A percentile compares a stretch with the other conserved stretches of the same genome.
These are phyloP conservation scores for Hedya salicella DNA, from an alignment of 2,888 invertebrate species.

Conservation along the genomic window DNA sequence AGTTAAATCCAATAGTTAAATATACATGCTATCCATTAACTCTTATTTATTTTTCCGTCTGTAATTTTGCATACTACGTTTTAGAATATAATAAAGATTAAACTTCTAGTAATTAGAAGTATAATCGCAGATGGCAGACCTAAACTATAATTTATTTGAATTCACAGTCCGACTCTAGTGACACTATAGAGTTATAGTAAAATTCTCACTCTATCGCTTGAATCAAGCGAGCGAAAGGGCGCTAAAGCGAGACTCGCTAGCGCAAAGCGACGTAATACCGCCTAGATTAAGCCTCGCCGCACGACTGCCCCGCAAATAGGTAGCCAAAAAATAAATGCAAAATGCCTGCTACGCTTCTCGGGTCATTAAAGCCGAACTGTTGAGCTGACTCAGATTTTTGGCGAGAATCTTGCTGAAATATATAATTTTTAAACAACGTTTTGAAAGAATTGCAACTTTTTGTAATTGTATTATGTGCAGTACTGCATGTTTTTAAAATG, in stretches of 20 bases:
- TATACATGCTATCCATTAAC: no score
- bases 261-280: neutral
- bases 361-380: constrained; percentile 24
- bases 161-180: no score
- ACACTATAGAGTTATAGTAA: no score
- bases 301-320: constrained; percentile 28
- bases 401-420: constrained; percentile 6
- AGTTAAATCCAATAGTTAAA: no score
- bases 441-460: neutral
- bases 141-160: no score
- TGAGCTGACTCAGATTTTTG: constrained; percentile 23
- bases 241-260: constrained; percentile 25
- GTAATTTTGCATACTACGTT: no score
- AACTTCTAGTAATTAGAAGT: no score
- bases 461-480: no score
- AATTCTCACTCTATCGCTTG: neutral
- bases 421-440: neutral
- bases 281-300: constrained; percentile 10
- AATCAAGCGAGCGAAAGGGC: constrained; percentile 13
- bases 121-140: no score
- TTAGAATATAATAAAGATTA: no score
- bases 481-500: neutral
- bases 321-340: constrained; percentile 39
- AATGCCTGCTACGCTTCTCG: constrained; percentile 33
- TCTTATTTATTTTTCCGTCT: no score